Conservation (phyloP, 2,797 vertebrate genomes). For the Notamacropus eugenii region DNA sequence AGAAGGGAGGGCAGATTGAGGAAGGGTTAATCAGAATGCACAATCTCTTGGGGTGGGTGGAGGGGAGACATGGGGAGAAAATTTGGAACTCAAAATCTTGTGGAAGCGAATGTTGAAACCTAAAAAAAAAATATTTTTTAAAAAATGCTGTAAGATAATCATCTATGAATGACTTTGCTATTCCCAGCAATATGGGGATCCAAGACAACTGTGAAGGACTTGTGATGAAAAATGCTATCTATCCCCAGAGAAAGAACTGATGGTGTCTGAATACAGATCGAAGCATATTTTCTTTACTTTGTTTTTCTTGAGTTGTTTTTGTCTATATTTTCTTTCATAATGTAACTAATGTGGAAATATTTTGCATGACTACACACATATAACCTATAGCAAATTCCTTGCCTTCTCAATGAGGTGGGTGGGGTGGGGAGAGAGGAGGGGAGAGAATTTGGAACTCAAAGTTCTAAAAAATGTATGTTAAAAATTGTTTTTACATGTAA, state of each 20-base stretch:
- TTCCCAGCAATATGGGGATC: neutral
- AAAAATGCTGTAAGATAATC: neutral
- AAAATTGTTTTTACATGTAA: neutral
- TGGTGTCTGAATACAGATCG: neutral
- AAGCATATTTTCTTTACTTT: neutral
- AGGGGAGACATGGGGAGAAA: too few species aligned
- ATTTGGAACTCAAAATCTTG: too few species aligned
- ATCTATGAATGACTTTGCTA: neutral
- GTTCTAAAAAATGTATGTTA: neutral
- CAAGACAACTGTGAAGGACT: neutral
- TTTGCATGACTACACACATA: neutral
- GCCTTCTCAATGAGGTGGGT: neutral
- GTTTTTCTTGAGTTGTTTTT: neutral
- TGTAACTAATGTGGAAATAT: neutral
- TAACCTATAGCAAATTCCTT: neutral
- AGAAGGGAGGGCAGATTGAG: too few species aligned
- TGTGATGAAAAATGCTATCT: neutral
- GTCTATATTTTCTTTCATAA: neutral
- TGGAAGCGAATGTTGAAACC: too few species aligned
- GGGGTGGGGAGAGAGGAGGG: neutral
- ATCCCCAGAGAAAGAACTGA: neutral
- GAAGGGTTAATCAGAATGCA: too few species aligned
- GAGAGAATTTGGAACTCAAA: neutral
- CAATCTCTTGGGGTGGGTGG: too few species aligned
- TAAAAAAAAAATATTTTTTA: too few species aligned